Evolutionary conservation across 2,888 invertebrate species (phyloP).

Genomic region (Limnephilus rhombicus): DNA sequence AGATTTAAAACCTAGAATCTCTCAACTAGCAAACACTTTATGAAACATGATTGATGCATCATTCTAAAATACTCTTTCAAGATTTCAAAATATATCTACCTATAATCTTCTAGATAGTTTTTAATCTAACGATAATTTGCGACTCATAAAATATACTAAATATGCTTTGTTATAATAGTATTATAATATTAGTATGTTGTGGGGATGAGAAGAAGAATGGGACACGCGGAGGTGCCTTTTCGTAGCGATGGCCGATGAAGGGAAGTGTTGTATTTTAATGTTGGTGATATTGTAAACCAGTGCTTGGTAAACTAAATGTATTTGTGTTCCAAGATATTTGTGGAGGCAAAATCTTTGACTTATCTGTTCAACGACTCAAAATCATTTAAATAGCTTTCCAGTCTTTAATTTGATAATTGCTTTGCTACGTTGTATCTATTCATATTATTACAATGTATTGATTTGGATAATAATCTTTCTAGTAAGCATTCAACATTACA

Average conservation of each 20-base stretch:
- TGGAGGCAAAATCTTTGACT: not conserved
- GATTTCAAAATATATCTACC: not conserved
- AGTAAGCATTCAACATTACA: not conserved
- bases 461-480: constrained; percentile 1
- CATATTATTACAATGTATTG: not conserved
- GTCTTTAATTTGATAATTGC: not conserved
- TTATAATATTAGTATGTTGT: not conserved
- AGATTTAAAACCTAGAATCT: not conserved
- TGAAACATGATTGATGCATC: constrained; percentile 8
- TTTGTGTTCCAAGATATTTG: not conserved
- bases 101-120: constrained; percentile 26
- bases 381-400: not conserved
- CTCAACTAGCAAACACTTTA: not conserved
- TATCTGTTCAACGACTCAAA: not conserved
- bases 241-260: not conserved
- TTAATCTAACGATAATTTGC: constrained; percentile 31
- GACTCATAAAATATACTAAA: constrained; percentile 7
- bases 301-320: not conserved
- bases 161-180: constrained; percentile 21
- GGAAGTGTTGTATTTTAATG: not conserved
- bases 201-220: not conserved
- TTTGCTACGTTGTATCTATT: not conserved
- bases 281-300: not conserved
- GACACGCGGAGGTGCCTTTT: not conserved
- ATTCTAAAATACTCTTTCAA: constrained; percentile 3